Evolutionary conservation across 2,888 invertebrate genomes (phyloP).

Genomic region (Agrenia bidenticulata): DNA sequence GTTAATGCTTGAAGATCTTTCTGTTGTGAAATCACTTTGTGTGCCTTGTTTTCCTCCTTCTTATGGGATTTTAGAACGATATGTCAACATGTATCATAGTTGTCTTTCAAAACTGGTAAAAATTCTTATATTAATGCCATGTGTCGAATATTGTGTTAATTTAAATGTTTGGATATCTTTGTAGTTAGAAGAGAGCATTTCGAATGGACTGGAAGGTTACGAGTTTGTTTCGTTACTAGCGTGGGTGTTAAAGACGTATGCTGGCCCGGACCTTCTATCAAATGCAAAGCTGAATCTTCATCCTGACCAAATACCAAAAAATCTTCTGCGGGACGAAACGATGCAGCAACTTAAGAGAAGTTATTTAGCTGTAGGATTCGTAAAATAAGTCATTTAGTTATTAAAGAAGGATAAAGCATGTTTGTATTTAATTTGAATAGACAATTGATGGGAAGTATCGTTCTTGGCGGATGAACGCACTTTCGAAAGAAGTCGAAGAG

Average conservation of each 20-base stretch:
- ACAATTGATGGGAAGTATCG: constrained; percentile 87
- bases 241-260: constrained; percentile 90
- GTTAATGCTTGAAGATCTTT: constrained; percentile 83
- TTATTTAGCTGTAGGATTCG: constrained; percentile 73
- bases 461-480: constrained; percentile 94
- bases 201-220: constrained; percentile 86
- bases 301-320: constrained; percentile 65
- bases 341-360: constrained; percentile 77
- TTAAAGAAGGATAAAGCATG: constrained; percentile 52
- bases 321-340: constrained; percentile 73
- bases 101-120: constrained; percentile 77
- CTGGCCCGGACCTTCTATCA: constrained; percentile 81
- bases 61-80: constrained; percentile 88
- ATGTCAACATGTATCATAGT: constrained; percentile 90
- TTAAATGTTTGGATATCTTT: neutral
- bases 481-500: constrained; percentile 87
- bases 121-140: constrained; percentile 47
- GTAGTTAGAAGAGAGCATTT: constrained; percentile 81
- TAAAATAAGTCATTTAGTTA: constrained; percentile 77
- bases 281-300: constrained; percentile 78
- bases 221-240: constrained; percentile 92
- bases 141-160: too few relatives aligned
- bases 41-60: constrained; percentile 93
- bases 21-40: constrained; percentile 85
- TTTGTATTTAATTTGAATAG: constrained; percentile 54